Conservation (phyloP, 2,888 invertebrate species). For the Petrolisthes manimaculis region DNA sequence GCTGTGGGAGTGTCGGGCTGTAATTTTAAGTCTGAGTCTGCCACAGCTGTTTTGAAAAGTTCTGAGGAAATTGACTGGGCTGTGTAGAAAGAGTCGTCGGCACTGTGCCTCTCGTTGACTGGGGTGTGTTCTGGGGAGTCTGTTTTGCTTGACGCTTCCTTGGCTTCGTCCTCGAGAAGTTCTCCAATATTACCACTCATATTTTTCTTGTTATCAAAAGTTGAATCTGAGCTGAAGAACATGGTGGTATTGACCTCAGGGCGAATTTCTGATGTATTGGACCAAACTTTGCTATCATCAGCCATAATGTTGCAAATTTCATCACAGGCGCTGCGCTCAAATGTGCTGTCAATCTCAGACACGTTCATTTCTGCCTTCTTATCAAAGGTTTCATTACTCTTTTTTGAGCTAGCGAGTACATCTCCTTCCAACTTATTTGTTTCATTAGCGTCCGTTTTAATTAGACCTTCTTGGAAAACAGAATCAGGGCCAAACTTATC, state of each 20-base stretch:
- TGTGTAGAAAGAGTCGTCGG: constrained; percentile 34
- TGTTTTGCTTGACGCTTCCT: no score
- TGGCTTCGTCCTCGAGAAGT: no score
- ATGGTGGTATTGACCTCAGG: constrained; percentile 30
- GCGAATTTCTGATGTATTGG: not conserved
- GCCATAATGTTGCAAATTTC: constrained; percentile 36
- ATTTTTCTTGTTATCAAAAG: not conserved
- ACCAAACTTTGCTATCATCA: constrained; percentile 1
- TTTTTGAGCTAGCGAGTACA: not conserved
- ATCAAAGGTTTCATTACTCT: not conserved
- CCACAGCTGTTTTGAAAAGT: constrained; percentile 21
- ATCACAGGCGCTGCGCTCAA: constrained; percentile 49
- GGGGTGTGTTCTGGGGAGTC: no score
- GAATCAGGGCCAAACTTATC: constrained; percentile 29
- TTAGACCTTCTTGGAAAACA: constrained; percentile 32
- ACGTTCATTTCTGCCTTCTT: not conserved
- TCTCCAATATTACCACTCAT: not conserved
- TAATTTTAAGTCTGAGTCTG: not conserved
- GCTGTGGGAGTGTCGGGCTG: not conserved
- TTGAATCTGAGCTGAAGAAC: constrained; percentile 34
- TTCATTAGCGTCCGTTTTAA: not conserved
- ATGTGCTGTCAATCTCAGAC: constrained; percentile 38
- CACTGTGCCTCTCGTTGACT: constrained; percentile 1
- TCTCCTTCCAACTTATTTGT: not conserved
- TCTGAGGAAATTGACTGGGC: constrained; percentile 14